These are phyloP conservation scores for Bubalus kerabau DNA, from an alignment of 2,113 vertebrate genomes.

Conservation along the genomic window DNA sequence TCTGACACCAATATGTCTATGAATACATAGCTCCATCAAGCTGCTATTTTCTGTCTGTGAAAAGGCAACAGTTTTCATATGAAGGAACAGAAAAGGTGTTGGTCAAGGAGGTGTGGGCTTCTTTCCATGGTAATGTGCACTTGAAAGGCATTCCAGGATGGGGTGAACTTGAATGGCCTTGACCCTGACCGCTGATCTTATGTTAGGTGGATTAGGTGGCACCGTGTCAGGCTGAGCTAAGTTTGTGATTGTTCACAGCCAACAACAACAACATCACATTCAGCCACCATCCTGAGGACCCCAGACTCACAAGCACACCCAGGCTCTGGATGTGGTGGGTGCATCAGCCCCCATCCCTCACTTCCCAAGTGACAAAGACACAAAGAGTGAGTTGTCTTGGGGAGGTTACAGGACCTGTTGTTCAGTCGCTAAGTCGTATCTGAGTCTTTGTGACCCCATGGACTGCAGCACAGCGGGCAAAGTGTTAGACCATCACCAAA, in stretches of 20 bases:
- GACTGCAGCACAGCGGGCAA: neutral
- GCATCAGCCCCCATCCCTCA: neutral
- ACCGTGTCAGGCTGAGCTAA: neutral
- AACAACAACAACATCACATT: neutral
- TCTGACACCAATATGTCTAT: constrained; percentile 52
- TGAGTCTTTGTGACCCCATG: neutral
- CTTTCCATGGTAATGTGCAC: neutral
- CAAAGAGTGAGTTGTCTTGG: neutral
- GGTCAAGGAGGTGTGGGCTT: neutral
- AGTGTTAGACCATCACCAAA: neutral
- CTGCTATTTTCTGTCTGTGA: constrained; percentile 28
- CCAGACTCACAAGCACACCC: neutral
- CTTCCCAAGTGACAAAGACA: neutral
- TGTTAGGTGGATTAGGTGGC: neutral
- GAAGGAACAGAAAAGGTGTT: constrained; percentile 1
- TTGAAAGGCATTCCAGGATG: neutral
- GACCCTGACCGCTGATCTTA: neutral
- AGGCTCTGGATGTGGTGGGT: neutral
- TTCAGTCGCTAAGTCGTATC: neutral
- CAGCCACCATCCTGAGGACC: neutral
- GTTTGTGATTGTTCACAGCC: neutral
- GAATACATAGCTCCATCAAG: constrained; percentile 41
- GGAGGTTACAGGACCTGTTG: neutral
- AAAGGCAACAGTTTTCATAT: constrained; percentile 44
- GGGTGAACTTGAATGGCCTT: neutral